Conservation (phyloP, 2,113 vertebrate genomes). For the Charina bottae region DNA sequence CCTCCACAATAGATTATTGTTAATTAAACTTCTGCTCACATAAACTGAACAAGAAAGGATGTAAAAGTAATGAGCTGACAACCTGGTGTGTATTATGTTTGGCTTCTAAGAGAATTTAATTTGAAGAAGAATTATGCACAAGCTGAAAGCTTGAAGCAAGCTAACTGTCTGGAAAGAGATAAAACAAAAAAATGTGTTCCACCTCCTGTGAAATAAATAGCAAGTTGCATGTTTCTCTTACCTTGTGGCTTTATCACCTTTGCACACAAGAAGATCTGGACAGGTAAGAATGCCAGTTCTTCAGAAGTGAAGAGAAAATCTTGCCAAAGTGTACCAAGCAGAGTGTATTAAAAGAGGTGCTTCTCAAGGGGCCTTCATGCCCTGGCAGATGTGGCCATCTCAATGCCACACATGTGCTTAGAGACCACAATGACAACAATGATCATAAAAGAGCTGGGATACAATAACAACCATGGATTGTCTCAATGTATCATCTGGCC, state of each 20-base stretch:
- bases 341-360: background rate
- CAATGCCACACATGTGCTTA: background rate
- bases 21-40: constrained; percentile 81
- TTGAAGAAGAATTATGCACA: constrained; percentile 82
- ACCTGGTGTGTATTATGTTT: constrained; percentile 74
- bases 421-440: background rate
- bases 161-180: constrained; percentile 81
- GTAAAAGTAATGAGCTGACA: constrained; percentile 84
- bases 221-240: background rate
- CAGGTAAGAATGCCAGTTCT: background rate
- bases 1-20: constrained; percentile 76
- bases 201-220: constrained; percentile 64
- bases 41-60: constrained; percentile 81
- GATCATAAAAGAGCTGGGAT: background rate
- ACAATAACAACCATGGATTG: too few species aligned
- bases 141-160: constrained; percentile 77
- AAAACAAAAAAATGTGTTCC: constrained; percentile 69
- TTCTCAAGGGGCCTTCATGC: background rate
- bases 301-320: background rate
- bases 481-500: too few species aligned
- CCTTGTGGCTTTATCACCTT: constrained; percentile 17
- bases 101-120: constrained; percentile 81
- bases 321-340: background rate
- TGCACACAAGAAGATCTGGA: background rate
- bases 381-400: constrained; percentile 20